phyloP scores from a whole-genome alignment of 2,888 invertebrate genomes.

The Apamea crenata region DNA sequence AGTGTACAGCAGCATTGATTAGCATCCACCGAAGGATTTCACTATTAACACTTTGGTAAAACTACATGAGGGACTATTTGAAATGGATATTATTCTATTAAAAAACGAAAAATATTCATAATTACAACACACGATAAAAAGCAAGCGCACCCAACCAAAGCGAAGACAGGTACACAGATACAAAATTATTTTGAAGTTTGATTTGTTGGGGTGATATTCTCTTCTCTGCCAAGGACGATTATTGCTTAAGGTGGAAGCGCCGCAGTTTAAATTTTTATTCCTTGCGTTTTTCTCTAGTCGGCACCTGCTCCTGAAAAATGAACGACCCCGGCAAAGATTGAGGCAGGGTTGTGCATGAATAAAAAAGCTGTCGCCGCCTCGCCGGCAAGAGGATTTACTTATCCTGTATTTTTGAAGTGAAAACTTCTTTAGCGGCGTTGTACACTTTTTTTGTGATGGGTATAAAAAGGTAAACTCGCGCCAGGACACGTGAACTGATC shows the following conservation, averaged over 20 bases:
- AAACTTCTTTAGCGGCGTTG: too few relatives aligned
- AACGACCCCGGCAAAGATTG: neutral
- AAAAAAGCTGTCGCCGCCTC: neutral
- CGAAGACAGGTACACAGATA: constrained; percentile 80
- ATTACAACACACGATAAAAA: constrained; percentile 83
- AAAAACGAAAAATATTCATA: constrained; percentile 82
- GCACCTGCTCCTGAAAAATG: neutral
- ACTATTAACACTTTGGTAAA: constrained; percentile 79
- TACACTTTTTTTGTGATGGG: too few relatives aligned
- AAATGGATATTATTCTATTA: constrained; percentile 75
- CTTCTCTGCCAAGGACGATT: neutral
- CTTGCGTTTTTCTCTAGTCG: neutral
- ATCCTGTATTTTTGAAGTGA: neutral
- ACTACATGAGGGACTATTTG: constrained; percentile 75
- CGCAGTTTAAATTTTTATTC: neutral
- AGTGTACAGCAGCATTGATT: constrained; percentile 89
- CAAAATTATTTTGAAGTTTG: constrained; percentile 68
- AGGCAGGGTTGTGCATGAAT: neutral
- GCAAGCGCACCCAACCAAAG: constrained; percentile 88
- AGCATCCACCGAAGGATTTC: constrained; percentile 83
- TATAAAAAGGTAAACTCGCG: too few relatives aligned
- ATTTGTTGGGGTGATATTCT: constrained; percentile 47
- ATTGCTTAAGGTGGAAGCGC: neutral
- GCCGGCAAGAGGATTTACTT: too few relatives aligned
- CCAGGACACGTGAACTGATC: too few relatives aligned